Evolutionary conservation across 2,797 vertebrate species (phyloP).

Genomic region (Halcyon badia): DNA sequence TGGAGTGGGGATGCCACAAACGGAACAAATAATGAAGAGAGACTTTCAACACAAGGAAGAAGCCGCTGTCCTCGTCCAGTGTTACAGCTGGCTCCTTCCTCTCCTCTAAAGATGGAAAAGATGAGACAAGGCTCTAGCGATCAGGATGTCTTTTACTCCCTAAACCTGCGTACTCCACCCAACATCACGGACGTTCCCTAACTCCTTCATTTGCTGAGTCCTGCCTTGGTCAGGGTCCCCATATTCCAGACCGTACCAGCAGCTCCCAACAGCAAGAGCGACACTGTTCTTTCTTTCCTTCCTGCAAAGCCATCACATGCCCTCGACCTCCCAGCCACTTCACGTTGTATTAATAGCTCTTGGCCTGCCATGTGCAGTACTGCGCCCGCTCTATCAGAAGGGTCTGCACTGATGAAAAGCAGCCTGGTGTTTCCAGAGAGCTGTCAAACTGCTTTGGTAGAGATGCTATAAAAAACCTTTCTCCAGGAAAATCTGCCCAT

Average conservation of each 20-base stretch:
- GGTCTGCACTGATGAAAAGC: not conserved
- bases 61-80: not conserved
- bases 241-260: not conserved
- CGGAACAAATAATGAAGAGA: not conserved
- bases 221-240: not conserved
- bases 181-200: not conserved
- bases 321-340: not conserved
- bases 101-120: not conserved
- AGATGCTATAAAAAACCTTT: slow-evolving; percentile 9
- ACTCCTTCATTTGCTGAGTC: not conserved
- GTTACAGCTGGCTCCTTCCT: not conserved
- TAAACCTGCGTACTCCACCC: not conserved
- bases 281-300: not conserved
- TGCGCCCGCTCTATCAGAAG: not conserved
- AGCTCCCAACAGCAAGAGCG: not conserved
- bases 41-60: not conserved
- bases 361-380: not conserved
- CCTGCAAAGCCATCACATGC: not conserved
- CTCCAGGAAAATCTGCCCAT: not conserved
- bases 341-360: not conserved
- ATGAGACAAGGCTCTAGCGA: not conserved
- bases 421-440: not conserved
- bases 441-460: not conserved
- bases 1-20: not conserved
- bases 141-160: not conserved